These are phyloP conservation scores for Xestia c-nigrum DNA, from an alignment of 2,888 invertebrate species.

Conservation along the genomic window DNA sequence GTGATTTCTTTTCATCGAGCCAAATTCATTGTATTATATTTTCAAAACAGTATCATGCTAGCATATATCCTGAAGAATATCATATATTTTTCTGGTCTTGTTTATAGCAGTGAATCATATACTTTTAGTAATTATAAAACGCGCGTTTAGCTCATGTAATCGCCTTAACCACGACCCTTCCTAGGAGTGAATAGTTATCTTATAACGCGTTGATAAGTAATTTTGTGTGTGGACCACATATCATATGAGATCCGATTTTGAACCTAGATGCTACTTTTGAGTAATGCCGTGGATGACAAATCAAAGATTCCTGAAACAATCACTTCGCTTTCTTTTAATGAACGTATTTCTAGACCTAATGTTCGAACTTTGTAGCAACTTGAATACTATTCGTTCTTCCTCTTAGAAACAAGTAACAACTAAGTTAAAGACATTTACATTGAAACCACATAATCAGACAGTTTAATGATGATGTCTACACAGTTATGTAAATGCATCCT, in stretches of 20 bases:
- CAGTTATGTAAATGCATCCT: slow-evolving; percentile 42
- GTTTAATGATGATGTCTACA: slow-evolving; percentile 38
- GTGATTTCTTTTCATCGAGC: too few species aligned
- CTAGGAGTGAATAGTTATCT: neutral
- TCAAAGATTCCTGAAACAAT: neutral
- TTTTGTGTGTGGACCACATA: neutral
- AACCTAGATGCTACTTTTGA: too few species aligned
- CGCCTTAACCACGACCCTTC: neutral
- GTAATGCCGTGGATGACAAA: too few species aligned
- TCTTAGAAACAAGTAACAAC: neutral
- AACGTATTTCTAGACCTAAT: neutral
- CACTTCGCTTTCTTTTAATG: neutral
- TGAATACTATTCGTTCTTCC: neutral
- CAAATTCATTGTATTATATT: too few species aligned
- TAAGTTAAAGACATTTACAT: slow-evolving; percentile 1
- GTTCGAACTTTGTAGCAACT: neutral
- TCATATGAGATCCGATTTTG: neutral
- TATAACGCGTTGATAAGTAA: neutral
- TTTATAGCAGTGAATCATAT: too few species aligned
- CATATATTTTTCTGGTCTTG: too few species aligned
- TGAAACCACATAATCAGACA: slow-evolving; percentile 7
- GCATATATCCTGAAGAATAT: too few species aligned
- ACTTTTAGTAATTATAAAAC: too few species aligned
- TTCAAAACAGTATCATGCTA: too few species aligned
- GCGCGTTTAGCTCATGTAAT: too few species aligned